Base-by-base conservation (phyloP, 1,140 invertebrate species). In the Dinoponera quadriceps region DNA sequence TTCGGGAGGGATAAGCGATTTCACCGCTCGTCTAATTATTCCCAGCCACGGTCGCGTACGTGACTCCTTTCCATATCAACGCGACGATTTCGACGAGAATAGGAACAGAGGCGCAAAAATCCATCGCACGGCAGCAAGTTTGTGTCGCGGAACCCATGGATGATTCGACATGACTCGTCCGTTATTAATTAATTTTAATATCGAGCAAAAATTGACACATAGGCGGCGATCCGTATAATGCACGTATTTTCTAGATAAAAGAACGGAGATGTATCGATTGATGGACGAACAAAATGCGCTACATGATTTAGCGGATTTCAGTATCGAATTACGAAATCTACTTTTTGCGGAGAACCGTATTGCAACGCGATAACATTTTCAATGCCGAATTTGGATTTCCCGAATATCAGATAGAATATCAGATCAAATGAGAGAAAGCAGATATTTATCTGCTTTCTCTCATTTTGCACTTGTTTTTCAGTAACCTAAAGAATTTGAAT, bases 11-110 rank as follows among this genome's bases (percentile, higher is more conserved):
- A n/a, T 55, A 38, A 80, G 69, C 65, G 75, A 80, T 80, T 80
- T 80, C 75, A 71, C 75, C 54, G 51, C n/a, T n/a, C 51, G 44
- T 16, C 38, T 80, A 80, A 80, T 80, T 80, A 80, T 80, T 80
- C 54, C 33, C n/a, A 22, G 63, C 29, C 33, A 69, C 75, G 51
- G 13, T 27, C 65, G 20, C 25, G 51, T 80, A 80, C 65, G 75
- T 80, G 75, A 80, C 63, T 69, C 11, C 22, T 71, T 71, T 80
- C 27, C 65, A 44, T 54, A 55, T 80, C 33, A 22, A n/a, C 48
- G 9, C 63, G 33, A 20, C 22, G 22, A 48, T 68, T 68, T 78
- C n/a, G n/a, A n/a, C n/a, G n/a, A n/a, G n/a, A n/a, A n/a, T n/a
- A n/a, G n/a, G n/a, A n/a, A n/a, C n/a, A n/a, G n/a, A n/a, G n/a